These are phyloP conservation scores for Anseranas semipalmata DNA, from an alignment of 2,113 vertebrate species.

Conservation along the genomic window DNA sequence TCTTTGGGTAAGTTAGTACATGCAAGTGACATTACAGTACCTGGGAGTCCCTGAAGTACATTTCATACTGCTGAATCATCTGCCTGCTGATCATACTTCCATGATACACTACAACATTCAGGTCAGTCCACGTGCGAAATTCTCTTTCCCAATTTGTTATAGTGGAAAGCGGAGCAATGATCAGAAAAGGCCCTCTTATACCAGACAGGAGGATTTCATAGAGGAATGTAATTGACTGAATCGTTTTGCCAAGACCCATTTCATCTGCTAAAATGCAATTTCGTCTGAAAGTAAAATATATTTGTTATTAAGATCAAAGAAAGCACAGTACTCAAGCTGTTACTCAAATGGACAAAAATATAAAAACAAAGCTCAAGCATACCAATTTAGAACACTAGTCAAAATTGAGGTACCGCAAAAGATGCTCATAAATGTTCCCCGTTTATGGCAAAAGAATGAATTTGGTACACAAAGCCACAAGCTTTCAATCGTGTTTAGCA, in stretches of 20 bases:
- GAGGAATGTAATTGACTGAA: slow-evolving; percentile 98
- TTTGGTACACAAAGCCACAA: not conserved
- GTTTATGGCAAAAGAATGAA: not conserved
- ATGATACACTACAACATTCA: slow-evolving; percentile 96
- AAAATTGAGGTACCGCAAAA: not conserved
- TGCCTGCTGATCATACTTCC: slow-evolving; percentile 96
- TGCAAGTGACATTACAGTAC: slow-evolving; percentile 61
- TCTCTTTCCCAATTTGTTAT: slow-evolving; percentile 98
- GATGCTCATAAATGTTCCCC: not conserved
- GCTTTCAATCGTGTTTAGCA: not conserved
- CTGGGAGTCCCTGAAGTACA: slow-evolving; percentile 98
- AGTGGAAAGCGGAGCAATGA: slow-evolving; percentile 97
- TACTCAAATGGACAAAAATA: not conserved
- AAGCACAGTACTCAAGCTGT: not conserved
- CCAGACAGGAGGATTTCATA: slow-evolving; percentile 90
- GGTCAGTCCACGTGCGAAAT: slow-evolving; percentile 94
- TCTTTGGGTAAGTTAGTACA: not conserved
- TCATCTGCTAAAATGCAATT: slow-evolving; percentile 99
- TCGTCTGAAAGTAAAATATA: slow-evolving; percentile 79
- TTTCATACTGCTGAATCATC: slow-evolving; percentile 99
- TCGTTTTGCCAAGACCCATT: slow-evolving; percentile 99
- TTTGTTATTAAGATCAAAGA: not conserved
- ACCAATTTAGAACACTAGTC: not conserved
- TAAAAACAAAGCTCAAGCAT: slow-evolving; percentile 9
- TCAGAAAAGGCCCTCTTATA: slow-evolving; percentile 92